These are phyloP conservation scores for Aythya baeri DNA, from an alignment of 2,113 vertebrate genomes.

Conservation along the genomic window DNA sequence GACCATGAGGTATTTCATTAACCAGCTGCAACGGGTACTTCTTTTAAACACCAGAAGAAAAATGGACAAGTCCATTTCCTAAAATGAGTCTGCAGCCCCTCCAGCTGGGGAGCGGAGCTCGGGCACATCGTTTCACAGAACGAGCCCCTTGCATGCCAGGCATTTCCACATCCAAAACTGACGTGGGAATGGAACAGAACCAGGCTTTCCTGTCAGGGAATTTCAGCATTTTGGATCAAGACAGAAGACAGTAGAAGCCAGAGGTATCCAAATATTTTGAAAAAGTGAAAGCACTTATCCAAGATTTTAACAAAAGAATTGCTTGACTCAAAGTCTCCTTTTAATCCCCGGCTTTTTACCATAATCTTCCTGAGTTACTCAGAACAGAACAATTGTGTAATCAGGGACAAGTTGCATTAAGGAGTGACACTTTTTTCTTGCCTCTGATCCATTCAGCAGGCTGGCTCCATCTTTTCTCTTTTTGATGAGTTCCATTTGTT, in stretches of 20 bases:
- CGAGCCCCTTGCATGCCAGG: background rate
- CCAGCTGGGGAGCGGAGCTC: background rate
- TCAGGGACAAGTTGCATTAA: background rate
- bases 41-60: background rate
- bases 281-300: background rate
- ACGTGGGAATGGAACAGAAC: background rate
- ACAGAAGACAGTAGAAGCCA: background rate
- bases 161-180: too few relatives aligned
- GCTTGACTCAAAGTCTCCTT: background rate
- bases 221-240: background rate
- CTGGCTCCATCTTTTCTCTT: background rate
- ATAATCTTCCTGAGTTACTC: background rate
- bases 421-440: background rate
- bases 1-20: background rate
- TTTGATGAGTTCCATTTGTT: background rate
- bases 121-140: fast-evolving
- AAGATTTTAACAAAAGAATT: background rate
- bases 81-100: background rate
- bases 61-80: background rate
- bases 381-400: background rate
- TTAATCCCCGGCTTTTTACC: background rate
- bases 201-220: background rate
- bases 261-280: too few relatives aligned
- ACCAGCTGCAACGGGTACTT: background rate
- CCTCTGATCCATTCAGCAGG: background rate